Percentiles rank a stretch among this genome's conserved stretches.
Evolutionary conservation across 2,797 vertebrate species (phyloP).

Genomic region (Enteromius fasciolatus): DNA sequence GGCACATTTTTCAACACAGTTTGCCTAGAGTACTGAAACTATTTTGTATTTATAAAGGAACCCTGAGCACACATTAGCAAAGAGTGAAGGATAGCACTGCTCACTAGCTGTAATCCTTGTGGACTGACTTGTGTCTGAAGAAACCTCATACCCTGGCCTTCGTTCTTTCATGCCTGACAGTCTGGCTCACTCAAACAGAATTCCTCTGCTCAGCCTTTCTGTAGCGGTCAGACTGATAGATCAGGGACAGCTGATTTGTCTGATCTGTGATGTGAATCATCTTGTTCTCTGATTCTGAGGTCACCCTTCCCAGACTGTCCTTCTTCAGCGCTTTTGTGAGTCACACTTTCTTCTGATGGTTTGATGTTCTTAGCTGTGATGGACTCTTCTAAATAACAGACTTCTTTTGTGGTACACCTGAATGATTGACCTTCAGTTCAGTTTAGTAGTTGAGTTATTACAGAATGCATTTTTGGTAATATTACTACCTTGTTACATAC

Average conservation of each 20-base stretch:
- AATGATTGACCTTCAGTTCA: conserved; percentile 4
- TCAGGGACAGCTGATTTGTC: conserved; percentile 23
- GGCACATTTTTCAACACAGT: neutral
- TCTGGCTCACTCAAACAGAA: conserved; percentile 23
- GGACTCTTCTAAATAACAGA: conserved; percentile 12
- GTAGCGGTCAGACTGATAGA: conserved; percentile 10
- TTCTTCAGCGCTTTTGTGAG: conserved; percentile 23
- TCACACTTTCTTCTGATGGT: conserved; percentile 28
- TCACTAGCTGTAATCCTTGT: conserved; percentile 12
- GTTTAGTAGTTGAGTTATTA: neutral
- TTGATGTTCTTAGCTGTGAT: conserved; percentile 22
- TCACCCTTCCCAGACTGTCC: conserved; percentile 23
- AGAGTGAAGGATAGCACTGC: neutral
- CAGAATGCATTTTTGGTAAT: neutral
- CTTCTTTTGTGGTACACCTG: neutral
- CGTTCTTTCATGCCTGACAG: conserved; percentile 16
- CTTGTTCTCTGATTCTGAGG: conserved; percentile 34
- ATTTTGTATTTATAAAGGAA: conserved; percentile 6
- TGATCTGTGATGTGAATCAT: conserved; percentile 34
- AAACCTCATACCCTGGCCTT: conserved; percentile 12
- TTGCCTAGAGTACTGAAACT: neutral
- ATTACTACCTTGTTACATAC: neutral
- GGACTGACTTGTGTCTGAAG: conserved; percentile 8
- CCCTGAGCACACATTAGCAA: neutral
- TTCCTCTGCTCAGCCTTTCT: conserved; percentile 12